Conservation (phyloP, 1,140 invertebrate genomes). For the Drosophila auraria region DNA sequence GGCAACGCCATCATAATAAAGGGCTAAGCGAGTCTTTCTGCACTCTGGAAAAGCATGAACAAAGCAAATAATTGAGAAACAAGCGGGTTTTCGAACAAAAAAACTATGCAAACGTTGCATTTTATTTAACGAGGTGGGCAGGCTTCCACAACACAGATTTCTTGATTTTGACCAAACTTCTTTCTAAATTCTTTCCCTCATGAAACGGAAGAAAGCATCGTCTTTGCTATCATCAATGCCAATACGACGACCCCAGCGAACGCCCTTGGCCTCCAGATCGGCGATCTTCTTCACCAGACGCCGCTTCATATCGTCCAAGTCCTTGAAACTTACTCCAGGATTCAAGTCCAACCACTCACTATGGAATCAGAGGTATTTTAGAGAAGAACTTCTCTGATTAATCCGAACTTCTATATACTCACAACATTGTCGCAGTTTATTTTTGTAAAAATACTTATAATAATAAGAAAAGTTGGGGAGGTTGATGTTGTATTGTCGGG, state of each 20-base stretch:
- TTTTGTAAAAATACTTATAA: slow-evolving; percentile 22
- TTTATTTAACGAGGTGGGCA: slow-evolving; percentile 14
- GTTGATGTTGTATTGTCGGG: slow-evolving; percentile 19
- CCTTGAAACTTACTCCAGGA: slow-evolving; percentile 8
- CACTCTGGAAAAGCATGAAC: not conserved
- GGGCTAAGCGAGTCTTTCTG: slow-evolving; percentile 28
- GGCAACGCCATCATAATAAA: slow-evolving; percentile 36
- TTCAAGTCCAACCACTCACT: slow-evolving; percentile 26
- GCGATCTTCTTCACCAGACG: slow-evolving; percentile 5
- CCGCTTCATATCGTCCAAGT: slow-evolving; percentile 21
- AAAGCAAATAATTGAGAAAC: slow-evolving; percentile 47
- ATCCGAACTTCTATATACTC: not conserved
- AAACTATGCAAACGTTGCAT: slow-evolving; percentile 9
- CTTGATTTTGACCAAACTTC: slow-evolving; percentile 16
- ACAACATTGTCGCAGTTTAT: slow-evolving; percentile 30
- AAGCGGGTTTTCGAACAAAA: not conserved
- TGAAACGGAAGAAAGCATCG: slow-evolving; percentile 19
- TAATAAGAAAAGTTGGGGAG: slow-evolving; percentile 15
- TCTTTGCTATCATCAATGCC: slow-evolving; percentile 27
- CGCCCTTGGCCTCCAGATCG: slow-evolving; percentile 18
- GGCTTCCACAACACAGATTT: not conserved
- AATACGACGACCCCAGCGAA: slow-evolving; percentile 18
- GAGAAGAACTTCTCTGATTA: rapidly evolving
- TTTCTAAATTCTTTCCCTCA: slow-evolving; percentile 17
- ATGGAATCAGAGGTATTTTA: not conserved